These are phyloP conservation scores for Apteryx owenii DNA, from an alignment of 2,113 vertebrate species.

Conservation along the genomic window DNA sequence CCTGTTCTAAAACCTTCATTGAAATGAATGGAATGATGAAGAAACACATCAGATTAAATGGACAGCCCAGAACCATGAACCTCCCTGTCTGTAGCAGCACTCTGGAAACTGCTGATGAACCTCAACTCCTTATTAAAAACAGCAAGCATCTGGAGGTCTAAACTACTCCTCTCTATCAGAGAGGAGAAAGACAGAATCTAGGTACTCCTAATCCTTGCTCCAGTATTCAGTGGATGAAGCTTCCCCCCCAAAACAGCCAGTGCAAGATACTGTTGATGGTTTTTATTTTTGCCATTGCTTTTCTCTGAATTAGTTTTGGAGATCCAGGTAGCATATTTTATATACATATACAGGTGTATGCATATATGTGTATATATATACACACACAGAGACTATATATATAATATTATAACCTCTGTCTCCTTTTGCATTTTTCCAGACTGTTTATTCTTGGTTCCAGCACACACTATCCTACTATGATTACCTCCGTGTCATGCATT, in stretches of 20 bases:
- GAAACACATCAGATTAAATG: background rate
- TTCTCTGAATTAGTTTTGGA: background rate
- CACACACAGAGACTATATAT: too few species aligned
- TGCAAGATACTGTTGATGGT: background rate
- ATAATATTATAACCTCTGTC: too few species aligned
- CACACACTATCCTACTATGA: too few species aligned
- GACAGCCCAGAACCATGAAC: background rate
- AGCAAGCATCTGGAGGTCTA: background rate
- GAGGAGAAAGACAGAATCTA: background rate
- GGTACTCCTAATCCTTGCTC: background rate
- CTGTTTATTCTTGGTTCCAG: too few species aligned
- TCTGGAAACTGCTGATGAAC: background rate
- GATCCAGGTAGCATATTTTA: background rate
- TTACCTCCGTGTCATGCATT: too few species aligned
- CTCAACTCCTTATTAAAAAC: background rate
- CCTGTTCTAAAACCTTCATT: background rate
- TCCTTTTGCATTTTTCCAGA: too few species aligned
- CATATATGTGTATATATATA: too few species aligned
- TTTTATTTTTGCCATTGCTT: background rate
- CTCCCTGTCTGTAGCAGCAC: rapidly evolving
- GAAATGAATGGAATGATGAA: background rate
- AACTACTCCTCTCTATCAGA: background rate
- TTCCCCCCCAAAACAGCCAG: background rate
- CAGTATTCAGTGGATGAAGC: background rate
- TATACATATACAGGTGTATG: too few species aligned